Evolutionary conservation across 2,888 invertebrate species (phyloP).

Genomic region (Epirrita christyi): DNA sequence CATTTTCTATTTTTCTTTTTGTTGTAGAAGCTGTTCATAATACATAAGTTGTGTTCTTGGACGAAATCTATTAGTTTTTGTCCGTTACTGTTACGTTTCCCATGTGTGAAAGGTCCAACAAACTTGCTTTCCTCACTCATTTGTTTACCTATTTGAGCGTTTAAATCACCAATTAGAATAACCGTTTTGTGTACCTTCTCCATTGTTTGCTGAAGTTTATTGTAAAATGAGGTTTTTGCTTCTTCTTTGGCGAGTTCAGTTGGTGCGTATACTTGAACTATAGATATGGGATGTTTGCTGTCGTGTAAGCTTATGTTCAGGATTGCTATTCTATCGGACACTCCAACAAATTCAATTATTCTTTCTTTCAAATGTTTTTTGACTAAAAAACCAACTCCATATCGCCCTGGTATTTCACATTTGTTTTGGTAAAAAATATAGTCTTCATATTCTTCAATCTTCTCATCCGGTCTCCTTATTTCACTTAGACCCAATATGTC

Average conservation of each 20-base stretch:
- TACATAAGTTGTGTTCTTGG: neutral
- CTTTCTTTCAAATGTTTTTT: constrained; percentile 8
- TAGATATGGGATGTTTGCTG: constrained; percentile 14
- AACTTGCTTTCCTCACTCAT: constrained; percentile 24
- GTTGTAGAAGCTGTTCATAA: neutral
- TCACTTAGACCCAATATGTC: constrained; percentile 27
- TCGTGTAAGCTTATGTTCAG: constrained; percentile 6
- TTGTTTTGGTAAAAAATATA: constrained; percentile 26
- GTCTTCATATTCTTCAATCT: constrained; percentile 18
- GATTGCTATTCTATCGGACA: constrained; percentile 27
- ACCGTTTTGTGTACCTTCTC: neutral
- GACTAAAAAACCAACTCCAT: constrained; percentile 25
- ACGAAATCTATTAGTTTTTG: constrained; percentile 9
- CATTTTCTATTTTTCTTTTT: neutral
- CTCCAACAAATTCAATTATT: constrained; percentile 19
- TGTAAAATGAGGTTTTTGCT: neutral
- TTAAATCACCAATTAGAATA: no score
- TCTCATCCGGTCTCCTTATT: neutral
- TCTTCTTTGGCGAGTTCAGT: constrained; percentile 12
- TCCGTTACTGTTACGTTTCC: constrained; percentile 19
- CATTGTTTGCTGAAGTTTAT: neutral
- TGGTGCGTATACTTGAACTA: constrained; percentile 27
- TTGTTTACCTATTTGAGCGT: neutral
- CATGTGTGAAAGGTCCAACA: constrained; percentile 11
- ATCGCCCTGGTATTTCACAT: constrained; percentile 16